Evolutionary conservation across 2,888 invertebrate genomes (phyloP).

Genomic region (Temnothorax unifasciatus): DNA sequence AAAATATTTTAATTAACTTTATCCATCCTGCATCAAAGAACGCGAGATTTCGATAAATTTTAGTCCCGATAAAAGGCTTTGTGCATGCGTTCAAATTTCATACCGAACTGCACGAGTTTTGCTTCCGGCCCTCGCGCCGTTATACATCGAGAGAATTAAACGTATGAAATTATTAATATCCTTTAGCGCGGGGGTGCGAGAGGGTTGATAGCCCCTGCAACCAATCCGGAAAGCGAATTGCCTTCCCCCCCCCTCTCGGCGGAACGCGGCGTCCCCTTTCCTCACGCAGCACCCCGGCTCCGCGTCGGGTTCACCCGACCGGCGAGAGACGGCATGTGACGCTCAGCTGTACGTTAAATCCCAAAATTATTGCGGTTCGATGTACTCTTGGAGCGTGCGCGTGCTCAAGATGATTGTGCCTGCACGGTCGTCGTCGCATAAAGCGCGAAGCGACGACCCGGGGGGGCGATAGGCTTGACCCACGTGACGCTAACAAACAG

Average conservation of each 20-base stretch:
- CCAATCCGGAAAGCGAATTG: slow-evolving; percentile 67
- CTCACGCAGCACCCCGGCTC: slow-evolving; percentile 40
- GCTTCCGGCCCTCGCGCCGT: neutral
- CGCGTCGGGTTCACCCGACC: slow-evolving; percentile 61
- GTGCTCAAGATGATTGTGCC: slow-evolving; percentile 68
- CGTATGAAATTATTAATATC: slow-evolving; percentile 82
- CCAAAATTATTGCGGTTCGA: slow-evolving; percentile 76
- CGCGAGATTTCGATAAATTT: neutral
- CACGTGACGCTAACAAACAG: slow-evolving; percentile 58
- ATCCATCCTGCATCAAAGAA: neutral
- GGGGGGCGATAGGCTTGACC: slow-evolving; percentile 15
- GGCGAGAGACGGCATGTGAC: slow-evolving; percentile 78
- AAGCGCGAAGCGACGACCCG: slow-evolving; percentile 34
- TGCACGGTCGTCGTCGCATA: slow-evolving; percentile 55
- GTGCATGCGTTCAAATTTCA: neutral
- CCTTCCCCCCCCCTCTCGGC: slow-evolving; percentile 50
- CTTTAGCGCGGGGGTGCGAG: slow-evolving; percentile 59
- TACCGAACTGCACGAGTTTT: neutral
- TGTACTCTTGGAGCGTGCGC: slow-evolving; percentile 21
- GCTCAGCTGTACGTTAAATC: slow-evolving; percentile 82
- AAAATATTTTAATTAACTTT: neutral
- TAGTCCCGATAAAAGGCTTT: neutral
- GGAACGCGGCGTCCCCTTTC: slow-evolving; percentile 39
- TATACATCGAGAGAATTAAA: slow-evolving; percentile 73
- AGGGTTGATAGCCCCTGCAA: slow-evolving; percentile 63